Evolutionary conservation across 92 coral and sea anemone genomes (phyloP).

Genomic region (Epizoanthus stellaris): DNA sequence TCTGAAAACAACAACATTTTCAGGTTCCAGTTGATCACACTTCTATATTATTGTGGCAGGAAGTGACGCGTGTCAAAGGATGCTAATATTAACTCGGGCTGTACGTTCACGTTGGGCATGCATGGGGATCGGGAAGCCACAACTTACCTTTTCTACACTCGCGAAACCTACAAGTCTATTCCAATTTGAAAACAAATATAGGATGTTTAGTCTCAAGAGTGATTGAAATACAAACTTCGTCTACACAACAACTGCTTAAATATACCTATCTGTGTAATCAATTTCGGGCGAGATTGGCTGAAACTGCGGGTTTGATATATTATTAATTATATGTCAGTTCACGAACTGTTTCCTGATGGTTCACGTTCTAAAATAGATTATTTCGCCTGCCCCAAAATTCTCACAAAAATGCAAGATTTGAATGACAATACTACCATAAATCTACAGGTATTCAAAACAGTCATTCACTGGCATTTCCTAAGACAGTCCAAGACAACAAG

Average conservation of each 20-base stretch:
- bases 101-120: too few species aligned
- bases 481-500: background rate
- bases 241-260: background rate
- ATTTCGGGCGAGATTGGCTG: background rate
- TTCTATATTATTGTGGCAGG: constrained; percentile 1
- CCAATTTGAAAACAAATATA: background rate
- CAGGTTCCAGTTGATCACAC: constrained; percentile 18
- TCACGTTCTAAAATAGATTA: background rate
- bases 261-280: background rate
- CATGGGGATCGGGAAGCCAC: too few species aligned
- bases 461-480: background rate
- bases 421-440: background rate
- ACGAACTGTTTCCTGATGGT: constrained; percentile 19
- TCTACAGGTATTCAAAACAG: background rate
- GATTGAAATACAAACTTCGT: constrained; percentile 6
- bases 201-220: background rate
- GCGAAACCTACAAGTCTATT: background rate
- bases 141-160: background rate
- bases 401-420: background rate
- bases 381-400: background rate
- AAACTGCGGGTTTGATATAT: background rate
- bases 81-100: background rate
- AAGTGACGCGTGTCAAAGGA: constrained; percentile 19
- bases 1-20: background rate
- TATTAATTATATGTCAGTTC: background rate